These are phyloP conservation scores for Euplexia lucipara DNA, from an alignment of 2,888 invertebrate species.

Conservation along the genomic window DNA sequence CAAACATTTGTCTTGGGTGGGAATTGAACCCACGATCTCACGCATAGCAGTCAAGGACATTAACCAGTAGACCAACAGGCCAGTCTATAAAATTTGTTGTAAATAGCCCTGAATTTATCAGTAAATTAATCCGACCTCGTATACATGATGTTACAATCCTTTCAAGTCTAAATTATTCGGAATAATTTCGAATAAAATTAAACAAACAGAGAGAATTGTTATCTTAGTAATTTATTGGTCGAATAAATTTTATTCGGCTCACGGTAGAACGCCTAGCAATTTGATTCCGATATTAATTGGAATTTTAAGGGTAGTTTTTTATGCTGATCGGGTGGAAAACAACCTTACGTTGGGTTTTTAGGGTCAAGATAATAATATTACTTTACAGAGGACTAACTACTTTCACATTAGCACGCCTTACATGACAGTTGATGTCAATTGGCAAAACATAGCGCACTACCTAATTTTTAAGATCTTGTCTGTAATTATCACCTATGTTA, in stretches of 20 bases:
- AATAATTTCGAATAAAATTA: constrained; percentile 69
- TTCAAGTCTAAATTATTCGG: constrained; percentile 39
- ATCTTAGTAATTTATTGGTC: constrained; percentile 71
- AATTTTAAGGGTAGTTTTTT: constrained; percentile 42
- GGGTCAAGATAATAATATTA: too few species aligned
- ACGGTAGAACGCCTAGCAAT: constrained; percentile 56
- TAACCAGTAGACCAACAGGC: too few species aligned
- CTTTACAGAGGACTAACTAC: too few species aligned
- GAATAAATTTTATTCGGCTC: constrained; percentile 72
- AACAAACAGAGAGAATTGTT: constrained; percentile 67
- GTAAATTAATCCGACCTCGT: constrained; percentile 13
- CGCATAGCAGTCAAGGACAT: too few species aligned
- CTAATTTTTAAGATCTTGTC: too few species aligned
- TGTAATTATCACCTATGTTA: too few species aligned
- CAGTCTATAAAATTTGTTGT: neutral
- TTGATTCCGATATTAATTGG: constrained; percentile 57
- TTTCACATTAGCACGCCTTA: too few species aligned
- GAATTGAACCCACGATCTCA: too few species aligned
- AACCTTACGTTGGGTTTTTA: constrained; percentile 6
- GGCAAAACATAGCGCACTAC: too few species aligned
- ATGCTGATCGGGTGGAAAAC: constrained; percentile 17
- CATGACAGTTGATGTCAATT: too few species aligned
- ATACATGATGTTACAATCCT: constrained; percentile 24
- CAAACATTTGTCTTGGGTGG: too few species aligned
- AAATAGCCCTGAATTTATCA: constrained; percentile 26